Base-by-base conservation (phyloP, 2,113 vertebrate genomes). In the Fulmarus glacialis region DNA sequence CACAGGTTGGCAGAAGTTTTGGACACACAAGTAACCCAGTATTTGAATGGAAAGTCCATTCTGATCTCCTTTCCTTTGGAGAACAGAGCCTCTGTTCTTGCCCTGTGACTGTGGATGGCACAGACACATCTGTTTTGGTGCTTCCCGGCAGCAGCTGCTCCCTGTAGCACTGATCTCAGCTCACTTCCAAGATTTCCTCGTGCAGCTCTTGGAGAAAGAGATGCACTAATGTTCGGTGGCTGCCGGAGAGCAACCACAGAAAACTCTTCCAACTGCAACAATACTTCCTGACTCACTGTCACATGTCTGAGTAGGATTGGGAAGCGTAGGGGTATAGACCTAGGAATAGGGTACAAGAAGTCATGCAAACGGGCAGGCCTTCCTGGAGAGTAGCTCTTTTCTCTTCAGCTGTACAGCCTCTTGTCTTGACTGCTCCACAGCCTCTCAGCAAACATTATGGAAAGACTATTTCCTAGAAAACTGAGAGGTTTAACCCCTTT, bases 221-320 rank as follows among this genome's bases (percentile, higher is more conserved):
- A 85, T 32, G 21, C 15, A 19, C 24, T 80, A 62, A 56, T 15
- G 22, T 17, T 66, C 2, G 2, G 27, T 27, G 36, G 58, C 74
- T 91, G 23, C 17, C 5, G 4, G 36, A 82, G 6, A 80, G 34
- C 45, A 86, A 40, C 24, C 48, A 62, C 24, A 38, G 59, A 68
- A 85, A 80, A 75, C 59, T 86, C 58, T 63, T 81, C 43, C 63
- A 47, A 47, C 45, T 59, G 32, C 56, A 81, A 10, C 43, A 50
- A 24, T 12, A 55, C 20, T 45, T 79, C 34, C 9, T 0, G 2
- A 38, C 6, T 34, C 70, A 43, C 14, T 58, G 19, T 42, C 66
- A 32, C 3, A 0, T 10, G 26, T 6, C 24, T 63, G 45, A 60
- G 12, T 2, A 53, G 34, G 23, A 64, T 10, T 2, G 2, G 23